phyloP scores from a whole-genome alignment of 1,140 invertebrate genomes.

The Potamilus streckersoni region DNA sequence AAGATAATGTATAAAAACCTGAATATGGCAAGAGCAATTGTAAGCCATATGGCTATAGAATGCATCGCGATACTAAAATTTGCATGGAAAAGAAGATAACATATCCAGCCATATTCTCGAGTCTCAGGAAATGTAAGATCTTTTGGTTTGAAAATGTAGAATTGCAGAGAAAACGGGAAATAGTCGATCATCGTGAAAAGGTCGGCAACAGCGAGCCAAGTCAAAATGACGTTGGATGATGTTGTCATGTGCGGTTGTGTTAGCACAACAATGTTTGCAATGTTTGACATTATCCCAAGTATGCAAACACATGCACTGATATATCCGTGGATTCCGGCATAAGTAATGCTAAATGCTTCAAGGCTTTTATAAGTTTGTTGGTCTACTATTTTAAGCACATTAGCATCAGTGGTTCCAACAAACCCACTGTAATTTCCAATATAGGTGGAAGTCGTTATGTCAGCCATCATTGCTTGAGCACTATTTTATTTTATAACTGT shows the following conservation, averaged over 20 bases:
- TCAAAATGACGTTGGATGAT: slow-evolving; percentile 86
- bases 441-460: too few species aligned
- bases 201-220: slow-evolving; percentile 85
- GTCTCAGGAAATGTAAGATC: slow-evolving; percentile 33
- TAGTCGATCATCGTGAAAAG: slow-evolving; percentile 91
- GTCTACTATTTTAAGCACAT: too few species aligned
- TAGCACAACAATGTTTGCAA: slow-evolving; percentile 89
- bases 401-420: too few species aligned
- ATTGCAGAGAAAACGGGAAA: slow-evolving; percentile 83
- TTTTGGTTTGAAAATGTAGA: slow-evolving; percentile 59
- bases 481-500: too few species aligned
- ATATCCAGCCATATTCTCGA: slow-evolving; percentile 51
- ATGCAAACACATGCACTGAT: slow-evolving; percentile 81
- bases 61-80: slow-evolving; percentile 86
- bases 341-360: slow-evolving; percentile 29
- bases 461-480: too few species aligned
- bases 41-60: slow-evolving; percentile 94
- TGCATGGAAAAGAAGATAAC: slow-evolving; percentile 62
- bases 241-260: slow-evolving; percentile 88
- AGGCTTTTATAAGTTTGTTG: too few species aligned
- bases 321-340: slow-evolving; percentile 76
- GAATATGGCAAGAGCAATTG: slow-evolving; percentile 92
- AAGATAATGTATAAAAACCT: slow-evolving; percentile 87
- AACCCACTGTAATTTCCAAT: too few species aligned
- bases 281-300: slow-evolving; percentile 89